A percentile compares a stretch with the other conserved stretches of the same genome.
phyloP scores from a whole-genome alignment of 2,797 vertebrate species.

The Aldrovandia affinis region DNA sequence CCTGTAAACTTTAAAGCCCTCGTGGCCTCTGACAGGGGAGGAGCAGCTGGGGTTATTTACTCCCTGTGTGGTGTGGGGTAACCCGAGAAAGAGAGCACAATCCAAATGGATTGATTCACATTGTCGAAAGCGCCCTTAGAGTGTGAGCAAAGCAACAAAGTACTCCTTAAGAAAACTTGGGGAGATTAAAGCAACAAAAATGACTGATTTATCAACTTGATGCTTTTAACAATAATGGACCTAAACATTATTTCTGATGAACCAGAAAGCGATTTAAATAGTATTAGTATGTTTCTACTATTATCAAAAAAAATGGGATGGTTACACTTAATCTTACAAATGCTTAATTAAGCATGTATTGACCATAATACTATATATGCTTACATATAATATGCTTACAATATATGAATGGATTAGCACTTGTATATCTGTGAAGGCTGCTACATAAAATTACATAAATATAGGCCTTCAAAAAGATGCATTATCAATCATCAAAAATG shows the following conservation, averaged over 20 bases:
- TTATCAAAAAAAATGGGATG: background rate
- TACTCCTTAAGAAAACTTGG: background rate
- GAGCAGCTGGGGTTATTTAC: slow-evolving; percentile 86
- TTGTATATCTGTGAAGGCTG: background rate
- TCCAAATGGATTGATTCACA: slow-evolving; percentile 32
- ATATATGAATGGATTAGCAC: background rate
- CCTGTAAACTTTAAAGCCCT: slow-evolving; percentile 86
- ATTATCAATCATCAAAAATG: background rate
- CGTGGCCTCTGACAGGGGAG: slow-evolving; percentile 87
- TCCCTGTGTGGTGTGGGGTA: slow-evolving; percentile 58
- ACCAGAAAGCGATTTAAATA: background rate
- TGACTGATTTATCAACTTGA: background rate
- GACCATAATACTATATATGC: background rate
- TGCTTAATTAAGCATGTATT: background rate
- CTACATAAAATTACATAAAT: background rate
- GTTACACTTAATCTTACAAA: background rate
- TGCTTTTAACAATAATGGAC: background rate
- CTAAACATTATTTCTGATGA: background rate
- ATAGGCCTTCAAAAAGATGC: background rate
- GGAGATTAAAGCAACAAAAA: background rate
- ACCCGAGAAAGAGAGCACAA: slow-evolving; percentile 58
- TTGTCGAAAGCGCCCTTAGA: background rate
- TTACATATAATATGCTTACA: background rate
- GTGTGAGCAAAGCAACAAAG: background rate
- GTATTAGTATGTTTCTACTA: background rate